These are phyloP conservation scores for Syrista parreyssii DNA, from an alignment of 2,888 invertebrate species.

Conservation along the genomic window DNA sequence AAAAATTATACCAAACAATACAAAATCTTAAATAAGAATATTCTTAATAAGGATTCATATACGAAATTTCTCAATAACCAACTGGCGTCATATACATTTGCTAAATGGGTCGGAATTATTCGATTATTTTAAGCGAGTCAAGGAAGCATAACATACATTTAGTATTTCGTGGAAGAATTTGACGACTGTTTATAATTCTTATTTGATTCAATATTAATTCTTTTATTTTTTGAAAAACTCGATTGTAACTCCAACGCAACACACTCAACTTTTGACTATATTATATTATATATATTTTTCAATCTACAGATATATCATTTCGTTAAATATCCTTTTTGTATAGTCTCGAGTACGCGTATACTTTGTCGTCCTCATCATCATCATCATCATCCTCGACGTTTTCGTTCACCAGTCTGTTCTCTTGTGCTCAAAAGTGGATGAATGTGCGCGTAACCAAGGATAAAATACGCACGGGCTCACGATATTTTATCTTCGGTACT, in stretches of 20 bases:
- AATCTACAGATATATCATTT: too few species aligned
- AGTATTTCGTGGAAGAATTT: background rate
- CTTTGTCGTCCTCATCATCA: background rate
- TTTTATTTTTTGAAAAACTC: background rate
- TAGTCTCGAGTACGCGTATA: background rate
- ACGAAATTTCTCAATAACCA: background rate
- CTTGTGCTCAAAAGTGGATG: background rate
- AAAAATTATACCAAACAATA: background rate
- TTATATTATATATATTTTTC: too few species aligned
- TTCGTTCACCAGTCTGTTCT: background rate
- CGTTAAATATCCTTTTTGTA: too few species aligned
- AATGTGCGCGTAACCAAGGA: background rate
- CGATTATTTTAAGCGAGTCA: background rate
- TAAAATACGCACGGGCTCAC: background rate
- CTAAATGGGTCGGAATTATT: background rate
- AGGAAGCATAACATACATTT: background rate
- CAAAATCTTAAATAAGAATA: background rate
- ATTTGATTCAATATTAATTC: background rate
- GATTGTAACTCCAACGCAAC: too few species aligned
- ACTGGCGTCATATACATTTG: background rate
- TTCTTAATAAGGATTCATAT: background rate
- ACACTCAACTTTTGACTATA: too few species aligned
- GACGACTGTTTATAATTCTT: background rate
- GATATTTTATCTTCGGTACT: background rate
- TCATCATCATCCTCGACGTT: background rate